A percentile compares a stretch with the other conserved stretches of the same genome.
phyloP scores from a whole-genome alignment of 2,113 vertebrate genomes.

The Melanerpes aurifrons region DNA sequence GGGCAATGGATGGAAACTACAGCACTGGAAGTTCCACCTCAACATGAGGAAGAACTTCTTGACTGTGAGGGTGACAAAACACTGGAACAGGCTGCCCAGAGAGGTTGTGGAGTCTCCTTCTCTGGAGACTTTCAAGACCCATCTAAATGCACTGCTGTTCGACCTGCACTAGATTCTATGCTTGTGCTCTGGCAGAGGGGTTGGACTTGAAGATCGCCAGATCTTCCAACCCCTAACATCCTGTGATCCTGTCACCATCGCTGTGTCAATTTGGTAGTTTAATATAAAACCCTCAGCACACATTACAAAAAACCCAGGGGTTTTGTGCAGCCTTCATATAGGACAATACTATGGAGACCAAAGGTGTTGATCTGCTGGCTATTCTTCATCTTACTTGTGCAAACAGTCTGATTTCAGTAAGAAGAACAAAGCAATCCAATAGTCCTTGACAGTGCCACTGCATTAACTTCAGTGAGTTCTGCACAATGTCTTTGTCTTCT shows the following conservation, averaged over 20 bases:
- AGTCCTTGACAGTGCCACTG: background rate
- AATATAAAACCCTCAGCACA: background rate
- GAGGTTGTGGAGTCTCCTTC: too few species aligned
- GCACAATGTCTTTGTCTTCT: background rate
- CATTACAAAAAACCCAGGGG: background rate
- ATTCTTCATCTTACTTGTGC: background rate
- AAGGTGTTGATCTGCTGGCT: background rate
- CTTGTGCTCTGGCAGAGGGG: too few species aligned
- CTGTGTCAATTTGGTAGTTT: fast-evolving
- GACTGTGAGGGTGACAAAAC: too few species aligned
- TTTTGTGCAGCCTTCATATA: background rate
- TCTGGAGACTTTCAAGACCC: too few species aligned
- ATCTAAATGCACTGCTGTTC: too few species aligned
- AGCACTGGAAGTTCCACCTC: too few species aligned
- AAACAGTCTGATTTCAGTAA: background rate
- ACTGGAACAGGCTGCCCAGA: too few species aligned
- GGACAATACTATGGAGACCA: background rate
- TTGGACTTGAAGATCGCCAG: too few species aligned
- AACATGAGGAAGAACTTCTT: too few species aligned
- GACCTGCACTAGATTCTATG: too few species aligned
- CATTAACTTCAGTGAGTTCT: background rate
- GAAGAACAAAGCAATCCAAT: background rate
- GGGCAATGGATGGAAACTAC: too few species aligned
- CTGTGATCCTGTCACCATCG: background rate
- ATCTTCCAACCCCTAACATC: too few species aligned